A percentile compares a stretch with the other conserved stretches of the same genome.
Evolutionary conservation across 2,797 vertebrate species (phyloP).

Genomic region (Todus mexicanus): DNA sequence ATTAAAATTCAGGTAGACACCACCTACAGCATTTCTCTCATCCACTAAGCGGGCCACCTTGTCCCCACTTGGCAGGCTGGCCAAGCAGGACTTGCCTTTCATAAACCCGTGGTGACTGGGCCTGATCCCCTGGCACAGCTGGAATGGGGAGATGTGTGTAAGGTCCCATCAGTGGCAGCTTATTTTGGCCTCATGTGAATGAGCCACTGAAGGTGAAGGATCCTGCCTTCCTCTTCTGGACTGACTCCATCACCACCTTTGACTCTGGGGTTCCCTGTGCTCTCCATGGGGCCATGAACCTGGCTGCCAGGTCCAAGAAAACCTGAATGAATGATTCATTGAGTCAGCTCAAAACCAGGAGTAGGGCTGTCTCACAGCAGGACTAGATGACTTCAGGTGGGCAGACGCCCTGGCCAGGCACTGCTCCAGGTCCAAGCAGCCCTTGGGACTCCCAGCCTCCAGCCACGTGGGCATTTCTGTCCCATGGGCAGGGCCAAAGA

Average conservation of each 20-base stretch:
- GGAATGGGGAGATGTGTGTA: background rate
- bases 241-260: background rate
- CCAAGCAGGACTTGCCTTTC: background rate
- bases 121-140: background rate
- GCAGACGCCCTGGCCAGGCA: rapidly evolving
- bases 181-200: background rate
- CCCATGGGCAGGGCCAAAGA: background rate
- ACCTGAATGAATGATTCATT: background rate
- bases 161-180: background rate
- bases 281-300: background rate
- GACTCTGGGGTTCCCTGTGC: background rate
- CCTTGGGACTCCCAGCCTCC: background rate
- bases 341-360: background rate
- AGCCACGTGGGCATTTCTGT: background rate
- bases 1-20: background rate
- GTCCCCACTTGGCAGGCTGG: no score
- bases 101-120: background rate
- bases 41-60: background rate
- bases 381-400: rapidly evolving
- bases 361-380: background rate
- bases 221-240: background rate
- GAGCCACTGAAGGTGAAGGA: background rate
- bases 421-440: background rate
- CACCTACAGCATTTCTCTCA: background rate
- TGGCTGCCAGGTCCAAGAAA: background rate